These are phyloP conservation scores for Eristalinus sepulchralis DNA, from an alignment of 2,888 invertebrate species.

Conservation along the genomic window DNA sequence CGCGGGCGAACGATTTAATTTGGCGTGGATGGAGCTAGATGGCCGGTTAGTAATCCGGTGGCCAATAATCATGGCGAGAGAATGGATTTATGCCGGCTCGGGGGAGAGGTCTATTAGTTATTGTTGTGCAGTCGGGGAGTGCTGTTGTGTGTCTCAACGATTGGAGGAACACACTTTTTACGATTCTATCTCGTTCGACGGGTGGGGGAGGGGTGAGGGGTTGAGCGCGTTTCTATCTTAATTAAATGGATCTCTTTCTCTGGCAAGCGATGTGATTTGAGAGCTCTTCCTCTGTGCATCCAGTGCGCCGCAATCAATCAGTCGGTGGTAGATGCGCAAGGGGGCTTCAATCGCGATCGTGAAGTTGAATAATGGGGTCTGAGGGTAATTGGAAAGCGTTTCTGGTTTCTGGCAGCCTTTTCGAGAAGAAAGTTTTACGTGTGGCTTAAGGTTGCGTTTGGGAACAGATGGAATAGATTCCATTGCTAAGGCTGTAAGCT, in stretches of 20 bases:
- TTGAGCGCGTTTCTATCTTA: slow-evolving; percentile 62
- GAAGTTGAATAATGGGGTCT: background rate
- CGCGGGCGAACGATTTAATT: slow-evolving; percentile 68
- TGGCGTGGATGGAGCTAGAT: slow-evolving; percentile 32
- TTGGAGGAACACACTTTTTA: slow-evolving; percentile 49
- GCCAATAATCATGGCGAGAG: slow-evolving; percentile 69
- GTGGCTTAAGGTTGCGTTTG: too few species aligned
- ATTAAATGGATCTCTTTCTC: slow-evolving; percentile 54
- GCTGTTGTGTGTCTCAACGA: slow-evolving; percentile 14
- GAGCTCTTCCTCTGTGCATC: slow-evolving; percentile 17
- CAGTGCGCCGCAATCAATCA: background rate
- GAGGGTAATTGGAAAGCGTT: background rate
- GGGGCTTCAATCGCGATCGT: background rate
- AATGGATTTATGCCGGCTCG: slow-evolving; percentile 67
- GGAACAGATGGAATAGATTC: too few species aligned
- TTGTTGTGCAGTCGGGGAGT: slow-evolving; percentile 41
- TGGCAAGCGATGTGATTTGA: slow-evolving; percentile 30
- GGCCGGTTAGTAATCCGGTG: slow-evolving; percentile 34
- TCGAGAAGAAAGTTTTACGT: background rate
- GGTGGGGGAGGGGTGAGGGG: background rate
- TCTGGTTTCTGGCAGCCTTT: background rate
- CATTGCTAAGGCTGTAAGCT: too few species aligned
- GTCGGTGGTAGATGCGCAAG: background rate
- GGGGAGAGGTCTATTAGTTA: slow-evolving; percentile 71
- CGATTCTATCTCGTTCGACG: slow-evolving; percentile 51